Conservation (phyloP, 2,888 invertebrate species). For the Leptothorax acervorum region DNA sequence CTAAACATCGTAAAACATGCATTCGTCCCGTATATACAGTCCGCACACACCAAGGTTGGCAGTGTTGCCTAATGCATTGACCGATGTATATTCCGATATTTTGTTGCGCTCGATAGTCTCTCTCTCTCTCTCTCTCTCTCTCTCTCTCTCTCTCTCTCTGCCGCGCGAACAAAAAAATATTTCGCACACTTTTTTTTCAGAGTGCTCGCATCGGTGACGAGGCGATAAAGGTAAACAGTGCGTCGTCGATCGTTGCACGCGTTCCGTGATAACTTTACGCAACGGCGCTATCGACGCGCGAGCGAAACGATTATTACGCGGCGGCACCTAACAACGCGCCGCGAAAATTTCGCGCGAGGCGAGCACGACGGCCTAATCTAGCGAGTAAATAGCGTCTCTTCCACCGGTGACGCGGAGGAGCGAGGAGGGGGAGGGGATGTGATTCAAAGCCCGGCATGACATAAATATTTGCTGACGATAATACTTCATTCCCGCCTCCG, state of each 20-base stretch:
- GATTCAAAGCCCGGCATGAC: constrained; percentile 66
- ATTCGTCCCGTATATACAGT: not conserved
- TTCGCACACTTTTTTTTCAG: constrained; percentile 15
- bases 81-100: constrained; percentile 18
- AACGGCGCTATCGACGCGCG: constrained; percentile 51
- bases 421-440: constrained; percentile 13
- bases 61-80: constrained; percentile 35
- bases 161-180: not conserved
- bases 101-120: constrained; percentile 21
- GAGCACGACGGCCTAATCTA: constrained; percentile 53
- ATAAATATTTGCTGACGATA: constrained; percentile 74
- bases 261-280: constrained; percentile 21
- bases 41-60: not conserved
- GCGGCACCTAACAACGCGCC: constrained; percentile 20
- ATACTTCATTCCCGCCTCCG: constrained; percentile 71
- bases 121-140: not conserved
- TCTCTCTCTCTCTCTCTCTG: not conserved
- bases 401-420: constrained; percentile 19
- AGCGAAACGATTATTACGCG: constrained; percentile 24
- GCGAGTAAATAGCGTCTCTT: constrained; percentile 47
- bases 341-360: constrained; percentile 47
- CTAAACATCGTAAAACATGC: constrained; percentile 52
- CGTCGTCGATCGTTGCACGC: not conserved
- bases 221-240: constrained; percentile 34
- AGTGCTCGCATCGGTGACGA: not conserved